Base-by-base conservation (phyloP, 2,888 invertebrate species). In the Aphelenchoides bicaudatus region DNA sequence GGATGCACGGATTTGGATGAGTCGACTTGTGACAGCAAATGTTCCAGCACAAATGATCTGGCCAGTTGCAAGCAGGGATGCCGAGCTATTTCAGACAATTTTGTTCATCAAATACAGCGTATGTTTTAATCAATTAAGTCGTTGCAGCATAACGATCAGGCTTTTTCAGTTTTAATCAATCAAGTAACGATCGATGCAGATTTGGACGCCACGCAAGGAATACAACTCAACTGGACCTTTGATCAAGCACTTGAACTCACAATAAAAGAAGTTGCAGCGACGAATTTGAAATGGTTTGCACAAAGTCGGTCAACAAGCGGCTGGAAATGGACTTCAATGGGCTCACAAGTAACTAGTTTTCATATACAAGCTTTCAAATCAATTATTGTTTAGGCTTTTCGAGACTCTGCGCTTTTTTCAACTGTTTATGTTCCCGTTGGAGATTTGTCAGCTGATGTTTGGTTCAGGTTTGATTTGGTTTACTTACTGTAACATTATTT, bases 1-100 rank as follows among this genome's bases (percentile, higher is more conserved):
- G 75, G 75, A 13, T 75, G 75, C 56, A 65, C 68, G 56, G 72
- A 75, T 58, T 59, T 75, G 2, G 75, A 75, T 34, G 68, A 66
- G 31, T 70, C 72, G 3, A 70, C 64, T 3, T 75, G 75, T 48
- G 62, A 58, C 27, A 57, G 57, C 4, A 62, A 66, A 16, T 74
- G 74, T 53, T 58, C 64, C 10, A 56, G 62, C 28, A 46, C 56
- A 28, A 60, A 62, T 16, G 54, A 51, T n/a, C 53, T 60, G 8
- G 64, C 59, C 6, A 66, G 66, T 38, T 74, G 74, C 48, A 56
- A 63, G 13, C 74, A 75, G 49, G 74, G 75, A 19, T 74, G 75
- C 54, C 62, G 69, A 13, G 73, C 74, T 3, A 70, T 74, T 30
- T 55, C 70, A 2, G 70, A 70, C n/a, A 62, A 71, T 1, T 74